Evolutionary conservation across 2,888 invertebrate genomes (phyloP).

Genomic region (Heliconius cydno): DNA sequence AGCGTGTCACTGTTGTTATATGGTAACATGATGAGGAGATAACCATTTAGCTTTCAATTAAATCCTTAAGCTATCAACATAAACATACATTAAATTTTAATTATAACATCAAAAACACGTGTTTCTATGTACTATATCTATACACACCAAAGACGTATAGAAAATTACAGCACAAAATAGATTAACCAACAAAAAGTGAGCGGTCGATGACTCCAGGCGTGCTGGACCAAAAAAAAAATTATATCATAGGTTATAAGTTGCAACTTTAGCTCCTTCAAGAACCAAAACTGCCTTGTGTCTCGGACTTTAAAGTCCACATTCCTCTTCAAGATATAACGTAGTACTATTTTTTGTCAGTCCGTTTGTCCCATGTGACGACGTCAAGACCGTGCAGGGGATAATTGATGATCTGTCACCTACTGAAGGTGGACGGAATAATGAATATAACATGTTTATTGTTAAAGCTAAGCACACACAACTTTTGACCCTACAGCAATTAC

Average conservation of each 20-base stretch:
- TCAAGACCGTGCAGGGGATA: slow-evolving; percentile 67
- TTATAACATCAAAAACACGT: slow-evolving; percentile 42
- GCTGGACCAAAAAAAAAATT: slow-evolving; percentile 47
- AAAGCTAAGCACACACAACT: slow-evolving; percentile 19
- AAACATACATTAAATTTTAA: slow-evolving; percentile 44
- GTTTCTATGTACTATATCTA: slow-evolving; percentile 24
- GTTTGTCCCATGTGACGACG: slow-evolving; percentile 59
- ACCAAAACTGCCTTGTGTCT: not conserved
- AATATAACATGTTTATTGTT: slow-evolving; percentile 37
- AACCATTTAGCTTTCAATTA: not conserved
- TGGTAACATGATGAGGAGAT: no score
- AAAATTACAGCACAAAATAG: slow-evolving; percentile 36
- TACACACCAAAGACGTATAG: slow-evolving; percentile 10
- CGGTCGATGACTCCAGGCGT: slow-evolving; percentile 47
- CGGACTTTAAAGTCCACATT: slow-evolving; percentile 35
- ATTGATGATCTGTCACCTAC: slow-evolving; percentile 61
- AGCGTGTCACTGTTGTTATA: not conserved
- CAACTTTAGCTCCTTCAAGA: slow-evolving; percentile 15
- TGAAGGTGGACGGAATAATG: slow-evolving; percentile 41
- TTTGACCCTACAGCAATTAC: slow-evolving; percentile 30
- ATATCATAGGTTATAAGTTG: slow-evolving; percentile 39
- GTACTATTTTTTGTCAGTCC: slow-evolving; percentile 40
- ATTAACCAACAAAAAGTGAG: slow-evolving; percentile 41
- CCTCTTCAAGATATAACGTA: slow-evolving; percentile 17
- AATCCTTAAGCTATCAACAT: not conserved